These are phyloP conservation scores for Entomobrya proxima DNA, from an alignment of 2,888 invertebrate genomes.

Conservation along the genomic window DNA sequence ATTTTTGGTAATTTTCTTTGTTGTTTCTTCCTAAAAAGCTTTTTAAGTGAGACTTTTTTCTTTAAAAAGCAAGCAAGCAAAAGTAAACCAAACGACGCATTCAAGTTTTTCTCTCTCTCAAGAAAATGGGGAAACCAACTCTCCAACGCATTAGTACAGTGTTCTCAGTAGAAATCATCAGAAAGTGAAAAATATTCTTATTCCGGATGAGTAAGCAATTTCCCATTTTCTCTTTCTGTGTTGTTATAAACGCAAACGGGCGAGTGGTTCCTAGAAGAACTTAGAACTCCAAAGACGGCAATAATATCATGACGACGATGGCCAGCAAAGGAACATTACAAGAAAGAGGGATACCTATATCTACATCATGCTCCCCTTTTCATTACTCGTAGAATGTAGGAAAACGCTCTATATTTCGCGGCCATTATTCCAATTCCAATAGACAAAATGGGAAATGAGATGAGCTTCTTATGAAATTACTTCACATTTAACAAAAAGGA, in stretches of 20 bases:
- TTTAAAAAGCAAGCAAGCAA: not conserved
- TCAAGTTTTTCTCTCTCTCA: not conserved
- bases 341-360: not conserved
- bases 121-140: not conserved
- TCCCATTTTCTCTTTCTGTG: conserved; percentile 56
- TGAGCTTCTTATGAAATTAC: conserved; percentile 54
- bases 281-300: not conserved
- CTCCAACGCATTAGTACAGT: conserved; percentile 29
- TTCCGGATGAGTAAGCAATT: conserved; percentile 69
- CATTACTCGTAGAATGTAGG: not conserved
- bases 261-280: not conserved
- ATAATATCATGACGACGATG: not conserved
- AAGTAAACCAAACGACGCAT: not conserved
- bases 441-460: conserved; percentile 61
- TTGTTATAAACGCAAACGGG: not conserved
- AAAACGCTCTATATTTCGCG: not conserved
- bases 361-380: not conserved
- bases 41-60: conserved; percentile 17
- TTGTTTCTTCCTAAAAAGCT: conserved; percentile 21
- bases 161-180: conserved; percentile 2
- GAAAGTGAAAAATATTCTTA: conserved; percentile 53
- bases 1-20: conserved; percentile 39
- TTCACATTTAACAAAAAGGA: conserved; percentile 41
- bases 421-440: conserved; percentile 46
- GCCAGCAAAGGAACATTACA: not conserved